Conservation (phyloP, 2,113 vertebrate genomes). For the Gavialis gangeticus region DNA sequence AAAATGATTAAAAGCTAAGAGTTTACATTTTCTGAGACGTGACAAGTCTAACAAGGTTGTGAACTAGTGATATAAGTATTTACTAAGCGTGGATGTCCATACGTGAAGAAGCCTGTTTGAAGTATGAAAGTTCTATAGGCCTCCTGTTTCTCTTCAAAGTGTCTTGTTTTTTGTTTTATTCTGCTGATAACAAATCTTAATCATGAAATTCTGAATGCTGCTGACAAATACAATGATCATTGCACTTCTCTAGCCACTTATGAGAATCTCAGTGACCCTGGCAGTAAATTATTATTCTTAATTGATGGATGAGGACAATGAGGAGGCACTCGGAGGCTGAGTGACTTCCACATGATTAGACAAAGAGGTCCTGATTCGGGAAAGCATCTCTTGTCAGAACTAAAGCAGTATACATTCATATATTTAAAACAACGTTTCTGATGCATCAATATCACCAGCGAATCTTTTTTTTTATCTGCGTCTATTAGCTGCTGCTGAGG, state of each 20-base stretch:
- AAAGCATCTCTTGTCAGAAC: neutral
- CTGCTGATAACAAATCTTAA: neutral
- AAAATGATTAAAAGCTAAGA: too few relatives aligned
- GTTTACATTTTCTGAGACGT: too few relatives aligned
- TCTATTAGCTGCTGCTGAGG: accelerated
- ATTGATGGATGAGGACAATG: neutral
- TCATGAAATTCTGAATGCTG: neutral
- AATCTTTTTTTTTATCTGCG: neutral
- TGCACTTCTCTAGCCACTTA: neutral
- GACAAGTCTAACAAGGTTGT: too few relatives aligned
- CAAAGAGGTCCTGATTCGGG: neutral
- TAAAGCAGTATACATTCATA: neutral
- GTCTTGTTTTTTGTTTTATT: neutral
- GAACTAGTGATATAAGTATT: too few relatives aligned
- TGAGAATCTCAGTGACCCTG: neutral
- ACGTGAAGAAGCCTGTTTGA: neutral
- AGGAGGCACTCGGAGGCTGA: neutral
- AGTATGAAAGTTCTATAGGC: neutral
- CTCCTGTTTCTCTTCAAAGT: neutral
- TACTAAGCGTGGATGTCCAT: neutral
- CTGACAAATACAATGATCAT: neutral
- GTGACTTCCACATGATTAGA: accelerated
- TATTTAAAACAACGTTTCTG: neutral
- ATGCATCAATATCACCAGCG: neutral
- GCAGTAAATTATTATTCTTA: neutral